These are phyloP conservation scores for Prunella fulvescens DNA, from an alignment of 2,113 vertebrate species.

Conservation along the genomic window DNA sequence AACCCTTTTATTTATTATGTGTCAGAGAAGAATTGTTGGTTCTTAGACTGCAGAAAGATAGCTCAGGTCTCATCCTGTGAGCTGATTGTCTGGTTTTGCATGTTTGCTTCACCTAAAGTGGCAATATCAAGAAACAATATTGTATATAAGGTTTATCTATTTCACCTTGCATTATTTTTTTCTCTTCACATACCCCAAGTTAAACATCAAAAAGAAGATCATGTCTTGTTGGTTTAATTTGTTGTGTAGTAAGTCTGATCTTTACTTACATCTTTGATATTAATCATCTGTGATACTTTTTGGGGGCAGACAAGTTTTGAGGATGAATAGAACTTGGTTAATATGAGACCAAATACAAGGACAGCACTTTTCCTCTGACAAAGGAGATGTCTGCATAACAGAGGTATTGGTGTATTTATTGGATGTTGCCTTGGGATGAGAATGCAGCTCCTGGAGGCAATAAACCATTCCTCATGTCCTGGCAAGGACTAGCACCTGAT, in stretches of 20 bases:
- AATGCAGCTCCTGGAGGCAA: neutral
- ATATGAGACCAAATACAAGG: neutral
- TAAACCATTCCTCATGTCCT: neutral
- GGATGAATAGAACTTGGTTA: neutral
- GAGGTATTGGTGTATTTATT: neutral
- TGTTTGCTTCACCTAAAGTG: neutral
- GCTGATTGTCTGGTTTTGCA: neutral
- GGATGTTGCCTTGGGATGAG: neutral
- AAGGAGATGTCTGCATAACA: neutral
- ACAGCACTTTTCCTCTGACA: neutral
- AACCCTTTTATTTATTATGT: neutral
- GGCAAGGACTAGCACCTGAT: neutral
- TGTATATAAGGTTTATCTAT: neutral
- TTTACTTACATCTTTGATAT: neutral
- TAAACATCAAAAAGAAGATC: neutral
- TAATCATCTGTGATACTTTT: neutral
- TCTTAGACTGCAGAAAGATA: neutral
- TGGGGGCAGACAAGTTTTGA: neutral
- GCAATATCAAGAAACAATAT: neutral
- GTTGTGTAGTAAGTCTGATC: neutral
- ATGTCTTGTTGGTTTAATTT: neutral
- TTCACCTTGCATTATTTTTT: neutral
- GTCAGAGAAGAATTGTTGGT: neutral
- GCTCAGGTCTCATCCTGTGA: neutral
- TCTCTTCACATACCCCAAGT: neutral